Conservation (phyloP, 2,797 vertebrate genomes). For the Sardinella longiceps region DNA sequence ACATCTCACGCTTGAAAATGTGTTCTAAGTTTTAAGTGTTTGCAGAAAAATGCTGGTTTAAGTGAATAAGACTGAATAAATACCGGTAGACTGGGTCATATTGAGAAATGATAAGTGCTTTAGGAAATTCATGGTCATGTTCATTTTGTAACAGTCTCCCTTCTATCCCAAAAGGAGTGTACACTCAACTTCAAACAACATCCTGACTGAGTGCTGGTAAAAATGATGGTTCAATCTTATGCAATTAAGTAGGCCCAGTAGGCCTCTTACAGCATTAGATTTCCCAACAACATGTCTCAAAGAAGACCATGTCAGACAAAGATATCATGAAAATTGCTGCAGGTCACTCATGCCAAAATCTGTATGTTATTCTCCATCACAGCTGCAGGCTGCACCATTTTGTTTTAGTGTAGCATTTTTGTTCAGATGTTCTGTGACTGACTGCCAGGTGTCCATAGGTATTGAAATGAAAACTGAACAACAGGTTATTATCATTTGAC, state of each 20-base stretch:
- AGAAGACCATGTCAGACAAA: neutral
- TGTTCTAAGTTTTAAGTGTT: neutral
- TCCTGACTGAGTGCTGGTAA: neutral
- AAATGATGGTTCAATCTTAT: too few relatives aligned
- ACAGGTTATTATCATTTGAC: neutral
- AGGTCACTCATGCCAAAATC: neutral
- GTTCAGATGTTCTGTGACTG: neutral
- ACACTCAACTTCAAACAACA: neutral
- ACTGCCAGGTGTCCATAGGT: too few relatives aligned
- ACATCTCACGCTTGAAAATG: neutral
- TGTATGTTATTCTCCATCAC: neutral
- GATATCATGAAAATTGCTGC: neutral
- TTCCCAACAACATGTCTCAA: neutral
- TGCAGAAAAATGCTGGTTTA: neutral
- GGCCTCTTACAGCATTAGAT: neutral
- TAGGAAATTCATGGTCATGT: neutral
- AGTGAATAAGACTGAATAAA: neutral
- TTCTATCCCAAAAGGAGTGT: neutral
- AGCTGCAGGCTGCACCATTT: neutral
- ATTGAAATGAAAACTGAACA: neutral
- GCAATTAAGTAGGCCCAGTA: neutral
- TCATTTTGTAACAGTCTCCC: neutral
- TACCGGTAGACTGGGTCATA: neutral
- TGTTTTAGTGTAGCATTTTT: neutral
- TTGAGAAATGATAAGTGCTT: neutral